Percentiles rank a stretch among this genome's conserved stretches.
These are phyloP conservation scores for Hemicordylus capensis DNA, from an alignment of 2,113 vertebrate genomes.

Conservation along the genomic window DNA sequence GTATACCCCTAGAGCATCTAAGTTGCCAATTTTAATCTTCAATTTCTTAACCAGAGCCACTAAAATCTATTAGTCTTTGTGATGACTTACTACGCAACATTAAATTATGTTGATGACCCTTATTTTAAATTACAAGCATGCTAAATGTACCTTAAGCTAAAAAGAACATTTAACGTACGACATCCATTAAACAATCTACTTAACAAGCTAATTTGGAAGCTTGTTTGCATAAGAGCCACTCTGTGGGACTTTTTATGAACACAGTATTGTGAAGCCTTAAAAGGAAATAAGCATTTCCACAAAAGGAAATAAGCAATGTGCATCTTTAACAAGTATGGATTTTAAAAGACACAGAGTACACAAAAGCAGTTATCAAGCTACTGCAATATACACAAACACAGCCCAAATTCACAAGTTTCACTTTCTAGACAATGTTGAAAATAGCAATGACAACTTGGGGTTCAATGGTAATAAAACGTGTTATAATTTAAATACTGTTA, in stretches of 20 bases:
- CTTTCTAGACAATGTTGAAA: background rate
- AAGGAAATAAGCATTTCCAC: background rate
- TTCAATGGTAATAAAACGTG: background rate
- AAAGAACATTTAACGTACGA: background rate
- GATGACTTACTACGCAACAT: background rate
- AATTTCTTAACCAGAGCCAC: background rate
- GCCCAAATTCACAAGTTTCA: background rate
- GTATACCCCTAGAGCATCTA: background rate
- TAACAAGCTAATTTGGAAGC: background rate
- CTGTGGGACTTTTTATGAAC: background rate
- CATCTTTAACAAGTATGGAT: background rate
- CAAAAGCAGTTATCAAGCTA: background rate
- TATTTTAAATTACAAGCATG: constrained; percentile 7
- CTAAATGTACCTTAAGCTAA: background rate
- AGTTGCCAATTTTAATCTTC: background rate
- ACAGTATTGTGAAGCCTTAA: background rate
- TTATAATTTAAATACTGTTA: background rate
- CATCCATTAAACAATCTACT: background rate
- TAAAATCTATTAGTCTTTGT: background rate
- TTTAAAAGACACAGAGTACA: background rate
- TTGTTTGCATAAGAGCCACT: background rate
- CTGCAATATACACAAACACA: background rate
- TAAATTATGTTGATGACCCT: background rate
- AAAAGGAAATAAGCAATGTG: background rate
- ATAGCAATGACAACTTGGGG: too few species aligned